Conservation (phyloP, 2,113 vertebrate genomes). For the Lagenorhynchus albirostris region DNA sequence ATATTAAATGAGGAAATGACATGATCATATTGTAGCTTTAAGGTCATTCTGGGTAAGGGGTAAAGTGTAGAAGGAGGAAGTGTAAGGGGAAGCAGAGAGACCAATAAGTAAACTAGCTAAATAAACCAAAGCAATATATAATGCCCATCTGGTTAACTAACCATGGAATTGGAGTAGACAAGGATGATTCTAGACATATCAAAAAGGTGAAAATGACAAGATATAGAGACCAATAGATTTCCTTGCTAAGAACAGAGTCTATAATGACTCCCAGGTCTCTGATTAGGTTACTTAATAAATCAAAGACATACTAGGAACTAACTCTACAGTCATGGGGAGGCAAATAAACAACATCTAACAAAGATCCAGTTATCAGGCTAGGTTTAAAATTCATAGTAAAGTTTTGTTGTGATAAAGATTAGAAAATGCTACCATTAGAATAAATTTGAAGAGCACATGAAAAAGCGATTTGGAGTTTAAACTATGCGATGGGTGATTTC, state of each 20-base stretch:
- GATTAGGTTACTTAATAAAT: neutral
- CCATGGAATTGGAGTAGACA: neutral
- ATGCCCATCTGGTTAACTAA: neutral
- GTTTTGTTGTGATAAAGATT: neutral
- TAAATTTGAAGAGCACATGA: neutral
- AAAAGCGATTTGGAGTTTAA: neutral
- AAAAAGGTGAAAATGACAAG: neutral
- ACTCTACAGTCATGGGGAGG: neutral
- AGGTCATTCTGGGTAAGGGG: neutral
- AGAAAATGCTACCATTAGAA: neutral
- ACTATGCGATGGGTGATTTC: neutral
- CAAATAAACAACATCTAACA: neutral
- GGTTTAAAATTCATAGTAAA: neutral
- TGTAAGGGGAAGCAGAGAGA: neutral
- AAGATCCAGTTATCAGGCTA: neutral
- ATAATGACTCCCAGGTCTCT: neutral
- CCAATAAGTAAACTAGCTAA: neutral
- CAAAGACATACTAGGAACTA: neutral
- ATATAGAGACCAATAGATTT: neutral
- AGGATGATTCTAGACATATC: neutral
- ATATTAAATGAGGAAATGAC: neutral
- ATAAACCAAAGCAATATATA: neutral
- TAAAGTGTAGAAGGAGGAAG: neutral
- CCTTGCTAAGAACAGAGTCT: neutral
- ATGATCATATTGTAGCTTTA: neutral